Evolutionary conservation across 2,797 vertebrate genomes (phyloP).

Genomic region (Picus viridis): DNA sequence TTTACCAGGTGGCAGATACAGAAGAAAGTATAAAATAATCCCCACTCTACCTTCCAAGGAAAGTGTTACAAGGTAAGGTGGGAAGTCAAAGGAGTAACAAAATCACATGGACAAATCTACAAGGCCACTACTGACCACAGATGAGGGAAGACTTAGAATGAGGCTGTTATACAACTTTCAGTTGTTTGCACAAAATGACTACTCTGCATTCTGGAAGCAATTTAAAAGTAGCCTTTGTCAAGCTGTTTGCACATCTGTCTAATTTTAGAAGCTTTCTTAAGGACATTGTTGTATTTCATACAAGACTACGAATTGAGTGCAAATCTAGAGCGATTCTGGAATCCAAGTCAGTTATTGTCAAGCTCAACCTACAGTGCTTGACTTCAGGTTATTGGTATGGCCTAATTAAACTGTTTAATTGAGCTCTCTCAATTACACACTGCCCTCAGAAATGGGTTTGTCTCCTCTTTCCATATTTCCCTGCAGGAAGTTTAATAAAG

Average conservation of each 20-base stretch:
- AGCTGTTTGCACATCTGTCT: slow-evolving; percentile 35
- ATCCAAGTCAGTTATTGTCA: neutral
- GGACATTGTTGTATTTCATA: neutral
- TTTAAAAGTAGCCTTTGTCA: slow-evolving; percentile 42
- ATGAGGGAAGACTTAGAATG: neutral
- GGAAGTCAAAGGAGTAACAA: neutral
- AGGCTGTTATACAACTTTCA: neutral
- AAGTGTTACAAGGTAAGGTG: neutral
- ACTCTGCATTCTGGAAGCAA: slow-evolving; percentile 29
- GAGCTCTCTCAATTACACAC: neutral
- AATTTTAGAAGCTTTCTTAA: slow-evolving; percentile 32
- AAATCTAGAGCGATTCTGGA: neutral
- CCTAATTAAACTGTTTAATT: neutral
- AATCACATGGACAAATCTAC: neutral
- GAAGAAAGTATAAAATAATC: neutral
- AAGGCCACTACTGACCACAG: neutral
- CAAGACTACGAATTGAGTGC: neutral
- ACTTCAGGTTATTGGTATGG: neutral
- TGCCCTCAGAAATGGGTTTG: neutral
- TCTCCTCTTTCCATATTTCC: neutral
- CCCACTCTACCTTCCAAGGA: neutral
- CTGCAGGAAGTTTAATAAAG: neutral
- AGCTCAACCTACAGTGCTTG: neutral
- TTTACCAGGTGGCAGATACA: neutral
- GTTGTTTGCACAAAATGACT: neutral